Conservation (phyloP, 2,888 invertebrate genomes). For the Pristionchus arcanus region DNA sequence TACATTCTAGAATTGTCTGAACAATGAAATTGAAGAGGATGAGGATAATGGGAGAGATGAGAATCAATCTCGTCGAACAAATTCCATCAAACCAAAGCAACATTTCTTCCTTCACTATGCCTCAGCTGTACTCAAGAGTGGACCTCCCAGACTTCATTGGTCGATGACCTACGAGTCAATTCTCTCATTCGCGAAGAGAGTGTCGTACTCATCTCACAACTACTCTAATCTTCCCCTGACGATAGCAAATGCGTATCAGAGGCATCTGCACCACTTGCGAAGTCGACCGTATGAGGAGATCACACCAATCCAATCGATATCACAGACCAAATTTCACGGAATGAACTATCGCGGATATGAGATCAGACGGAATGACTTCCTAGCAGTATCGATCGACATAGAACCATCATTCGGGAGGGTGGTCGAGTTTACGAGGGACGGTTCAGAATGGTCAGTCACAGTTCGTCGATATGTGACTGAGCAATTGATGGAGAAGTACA, state of each 20-base stretch:
- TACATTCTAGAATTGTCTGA: background rate
- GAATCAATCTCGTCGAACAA: background rate
- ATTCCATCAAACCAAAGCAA: background rate
- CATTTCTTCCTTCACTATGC: constrained; percentile 7
- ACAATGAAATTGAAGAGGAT: background rate
- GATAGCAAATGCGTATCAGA: background rate
- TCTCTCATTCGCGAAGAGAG: background rate
- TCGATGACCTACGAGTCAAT: constrained; percentile 19
- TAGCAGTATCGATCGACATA: background rate
- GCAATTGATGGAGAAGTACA: background rate
- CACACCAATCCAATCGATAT: background rate
- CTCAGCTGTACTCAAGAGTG: background rate
- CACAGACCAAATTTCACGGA: background rate
- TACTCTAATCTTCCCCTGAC: background rate
- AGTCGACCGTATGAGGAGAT: background rate
- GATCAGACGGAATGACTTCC: background rate
- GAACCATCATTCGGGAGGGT: background rate
- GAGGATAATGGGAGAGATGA: background rate
- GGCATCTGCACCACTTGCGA: background rate
- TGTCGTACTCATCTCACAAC: background rate
- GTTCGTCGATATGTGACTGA: background rate
- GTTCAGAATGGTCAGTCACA: background rate
- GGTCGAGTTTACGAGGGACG: background rate
- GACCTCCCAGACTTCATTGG: background rate
- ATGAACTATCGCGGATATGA: background rate